Base-by-base conservation (phyloP, 2,113 vertebrate genomes). In the Rattus norvegicus region DNA sequence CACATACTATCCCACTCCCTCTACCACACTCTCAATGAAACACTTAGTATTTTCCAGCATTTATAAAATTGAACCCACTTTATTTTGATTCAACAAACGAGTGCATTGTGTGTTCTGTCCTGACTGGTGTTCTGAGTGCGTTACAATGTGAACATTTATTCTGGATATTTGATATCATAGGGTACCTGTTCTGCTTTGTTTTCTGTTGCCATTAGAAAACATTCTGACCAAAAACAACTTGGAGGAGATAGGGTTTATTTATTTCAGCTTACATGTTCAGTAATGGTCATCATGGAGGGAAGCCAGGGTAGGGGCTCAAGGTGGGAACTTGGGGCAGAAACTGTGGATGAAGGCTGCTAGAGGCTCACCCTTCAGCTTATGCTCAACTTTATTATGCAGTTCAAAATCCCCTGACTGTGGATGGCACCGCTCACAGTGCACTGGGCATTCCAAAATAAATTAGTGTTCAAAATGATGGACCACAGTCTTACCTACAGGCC, bases 21-120 rank as follows among this genome's bases (percentile, higher is more conserved):
- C 3, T 24, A 43, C 75, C 6, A 20, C 19, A 2, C n/a, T 89
- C 43, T n/a, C 76, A 36, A 59, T 11, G 33, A 19, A 63, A 91
- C 24, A 59, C 10, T 39, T 52, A 47, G 7, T 75, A 65, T 87
- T 83, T 84, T 5, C 39, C 88, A 19, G 26, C 12, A 77, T 49
- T 79, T 77, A 10, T 7, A 1, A 90, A 94, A 49, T 9, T 20
- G 12, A 87, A 86, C 67, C 3, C 1, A 93, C 28, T 88, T 96
- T 54, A 43, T 79, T 95, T 92, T 90, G 30, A 54, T 39, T 92
- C 9, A 80, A 13, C n/a, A 96, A 84, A 59, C 7, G 54, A 39
- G 10, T 33, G 8, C 47, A 49, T n/a, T 65, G 12, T 13, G 33
- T 1, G 12, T 5, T 1, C 19, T 79, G 11, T 12, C 7, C 33